Conservation (phyloP, 2,888 invertebrate species). For the Nezara viridula region DNA sequence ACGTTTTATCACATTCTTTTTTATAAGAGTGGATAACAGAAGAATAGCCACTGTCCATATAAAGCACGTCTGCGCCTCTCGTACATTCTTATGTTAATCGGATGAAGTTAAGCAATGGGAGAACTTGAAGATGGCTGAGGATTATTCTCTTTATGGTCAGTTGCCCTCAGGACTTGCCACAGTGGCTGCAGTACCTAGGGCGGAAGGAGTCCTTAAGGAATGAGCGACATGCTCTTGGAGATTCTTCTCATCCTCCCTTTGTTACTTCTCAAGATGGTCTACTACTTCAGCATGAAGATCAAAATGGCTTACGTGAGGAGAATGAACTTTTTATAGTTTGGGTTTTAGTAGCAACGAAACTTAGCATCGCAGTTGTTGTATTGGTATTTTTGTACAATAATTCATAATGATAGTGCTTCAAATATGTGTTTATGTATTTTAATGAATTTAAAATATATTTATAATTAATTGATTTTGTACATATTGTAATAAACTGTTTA, state of each 20-base stretch:
- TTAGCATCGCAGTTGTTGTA: not conserved
- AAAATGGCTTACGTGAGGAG: conserved; percentile 2
- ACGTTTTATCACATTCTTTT: not conserved
- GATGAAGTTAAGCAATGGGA: not conserved
- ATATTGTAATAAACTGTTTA: not conserved
- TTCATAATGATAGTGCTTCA: no score
- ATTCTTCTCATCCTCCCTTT: not conserved
- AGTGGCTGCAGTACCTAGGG: no score
- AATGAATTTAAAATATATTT: no score
- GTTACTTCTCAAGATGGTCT: not conserved
- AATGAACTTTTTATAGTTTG: not conserved
- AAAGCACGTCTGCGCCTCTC: not conserved
- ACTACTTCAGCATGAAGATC: not conserved
- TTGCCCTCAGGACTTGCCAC: not conserved
- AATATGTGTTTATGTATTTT: no score
- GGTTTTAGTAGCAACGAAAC: not conserved
- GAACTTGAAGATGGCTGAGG: not conserved
- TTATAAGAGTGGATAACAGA: not conserved
- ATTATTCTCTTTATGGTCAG: not conserved
- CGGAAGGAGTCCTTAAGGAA: not conserved
- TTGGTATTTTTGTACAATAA: not conserved
- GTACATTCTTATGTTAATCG: not conserved
- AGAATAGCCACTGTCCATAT: not conserved
- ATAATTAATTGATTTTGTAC: not conserved
- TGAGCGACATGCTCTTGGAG: not conserved